A percentile compares a stretch with the other conserved stretches of the same genome.
phyloP scores from a whole-genome alignment of 2,113 vertebrate genomes.

The Melanotaenia duboulayi region DNA sequence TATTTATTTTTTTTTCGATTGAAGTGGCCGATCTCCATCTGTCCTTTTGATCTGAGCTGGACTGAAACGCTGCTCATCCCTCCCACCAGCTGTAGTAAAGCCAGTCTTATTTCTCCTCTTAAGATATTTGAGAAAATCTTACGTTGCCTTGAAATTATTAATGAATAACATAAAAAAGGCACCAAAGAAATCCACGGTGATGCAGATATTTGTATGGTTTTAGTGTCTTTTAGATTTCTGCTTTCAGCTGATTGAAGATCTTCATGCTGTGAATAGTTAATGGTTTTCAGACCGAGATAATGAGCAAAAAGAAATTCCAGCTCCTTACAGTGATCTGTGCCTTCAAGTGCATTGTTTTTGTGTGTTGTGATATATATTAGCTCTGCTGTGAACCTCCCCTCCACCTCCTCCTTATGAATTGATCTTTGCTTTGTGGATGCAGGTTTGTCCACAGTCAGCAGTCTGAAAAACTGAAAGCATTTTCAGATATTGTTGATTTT shows the following conservation, averaged over 20 bases:
- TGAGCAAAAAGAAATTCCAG: slow-evolving; percentile 12
- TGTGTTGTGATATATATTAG: slow-evolving; percentile 13
- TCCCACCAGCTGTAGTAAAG: too few relatives aligned
- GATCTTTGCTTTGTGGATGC: slow-evolving; percentile 58
- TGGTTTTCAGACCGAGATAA: slow-evolving; percentile 33
- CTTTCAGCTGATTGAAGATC: slow-evolving; percentile 12
- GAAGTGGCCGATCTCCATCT: not conserved
- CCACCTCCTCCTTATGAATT: slow-evolving; percentile 32
- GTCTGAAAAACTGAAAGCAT: slow-evolving; percentile 50
- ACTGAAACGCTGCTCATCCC: too few relatives aligned
- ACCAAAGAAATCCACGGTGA: not conserved
- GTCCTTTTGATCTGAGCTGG: not conserved
- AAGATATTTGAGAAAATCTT: not conserved
- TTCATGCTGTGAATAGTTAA: slow-evolving; percentile 23
- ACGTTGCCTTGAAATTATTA: not conserved
- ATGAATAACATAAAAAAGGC: not conserved
- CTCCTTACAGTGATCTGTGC: slow-evolving; percentile 24
- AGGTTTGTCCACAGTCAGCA: slow-evolving; percentile 71
- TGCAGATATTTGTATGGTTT: not conserved
- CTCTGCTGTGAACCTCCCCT: slow-evolving; percentile 4
- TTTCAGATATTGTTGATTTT: not conserved
- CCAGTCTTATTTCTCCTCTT: not conserved
- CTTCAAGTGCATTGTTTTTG: slow-evolving; percentile 44
- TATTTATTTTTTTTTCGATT: not conserved
- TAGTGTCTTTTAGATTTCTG: not conserved